Conservation (phyloP, 2,113 vertebrate species). For the Notarius quadriscutis region DNA sequence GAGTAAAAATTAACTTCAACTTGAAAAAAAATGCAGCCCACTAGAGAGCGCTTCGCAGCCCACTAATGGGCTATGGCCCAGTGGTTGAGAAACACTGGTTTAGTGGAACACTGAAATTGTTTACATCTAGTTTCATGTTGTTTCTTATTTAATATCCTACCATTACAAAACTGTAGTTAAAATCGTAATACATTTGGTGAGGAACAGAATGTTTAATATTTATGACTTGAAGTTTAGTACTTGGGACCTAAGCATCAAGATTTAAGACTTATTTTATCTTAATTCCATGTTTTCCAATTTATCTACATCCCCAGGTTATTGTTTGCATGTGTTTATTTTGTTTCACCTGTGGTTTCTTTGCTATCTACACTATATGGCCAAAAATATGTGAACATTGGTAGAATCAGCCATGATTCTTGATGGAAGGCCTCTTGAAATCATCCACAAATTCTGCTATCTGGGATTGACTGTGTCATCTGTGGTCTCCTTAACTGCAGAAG, state of each 20-base stretch:
- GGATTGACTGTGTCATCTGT: too few species aligned
- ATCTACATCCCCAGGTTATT: background rate
- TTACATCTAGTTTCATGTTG: background rate
- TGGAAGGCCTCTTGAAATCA: too few species aligned
- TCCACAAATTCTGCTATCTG: too few species aligned
- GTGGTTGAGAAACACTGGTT: too few species aligned
- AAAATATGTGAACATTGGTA: too few species aligned
- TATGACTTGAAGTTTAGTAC: background rate
- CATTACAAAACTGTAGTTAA: background rate
- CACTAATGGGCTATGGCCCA: too few species aligned
- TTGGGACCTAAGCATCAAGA: background rate
- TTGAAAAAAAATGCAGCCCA: too few species aligned
- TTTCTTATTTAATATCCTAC: background rate
- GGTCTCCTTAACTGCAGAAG: too few species aligned
- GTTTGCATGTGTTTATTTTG: background rate
- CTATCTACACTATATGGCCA: background rate
- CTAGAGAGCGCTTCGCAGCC: too few species aligned
- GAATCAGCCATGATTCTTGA: too few species aligned
- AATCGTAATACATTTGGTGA: background rate
- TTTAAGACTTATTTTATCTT: background rate
- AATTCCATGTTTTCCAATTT: background rate
- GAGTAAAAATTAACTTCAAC: too few species aligned
- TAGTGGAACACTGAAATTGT: background rate
- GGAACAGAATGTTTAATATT: background rate
- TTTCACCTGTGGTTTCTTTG: background rate